Conservation (phyloP, 2,797 vertebrate species). For the Threskiornis aethiopicus region DNA sequence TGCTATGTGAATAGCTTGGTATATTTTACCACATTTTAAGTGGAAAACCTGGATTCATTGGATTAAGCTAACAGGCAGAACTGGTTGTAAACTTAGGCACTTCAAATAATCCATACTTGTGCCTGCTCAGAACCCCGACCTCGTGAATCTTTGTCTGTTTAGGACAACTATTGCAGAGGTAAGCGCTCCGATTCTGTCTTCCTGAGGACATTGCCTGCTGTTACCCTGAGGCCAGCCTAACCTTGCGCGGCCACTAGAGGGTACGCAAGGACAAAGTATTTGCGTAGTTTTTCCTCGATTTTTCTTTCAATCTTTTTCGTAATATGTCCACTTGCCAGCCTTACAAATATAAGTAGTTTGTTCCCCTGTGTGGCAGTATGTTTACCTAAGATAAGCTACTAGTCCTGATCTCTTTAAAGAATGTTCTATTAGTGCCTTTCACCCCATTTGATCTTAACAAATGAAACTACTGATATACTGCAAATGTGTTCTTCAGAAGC, state of each 20-base stretch:
- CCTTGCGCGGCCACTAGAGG: constrained; percentile 31
- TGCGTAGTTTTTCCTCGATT: not conserved
- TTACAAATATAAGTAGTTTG: not conserved
- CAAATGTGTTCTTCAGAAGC: not conserved
- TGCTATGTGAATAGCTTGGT: not conserved
- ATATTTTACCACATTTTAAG: not conserved
- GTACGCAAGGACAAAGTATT: constrained; percentile 1
- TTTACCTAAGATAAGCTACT: constrained; percentile 48
- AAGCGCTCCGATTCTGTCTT: not conserved
- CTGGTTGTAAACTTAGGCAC: not conserved
- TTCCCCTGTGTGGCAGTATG: not conserved
- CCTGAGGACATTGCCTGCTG: not conserved
- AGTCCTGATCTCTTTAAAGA: not conserved
- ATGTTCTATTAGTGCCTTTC: not conserved
- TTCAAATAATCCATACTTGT: not conserved
- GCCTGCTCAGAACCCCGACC: not conserved
- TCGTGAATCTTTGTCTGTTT: not conserved
- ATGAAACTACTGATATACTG: not conserved
- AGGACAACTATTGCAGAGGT: not conserved
- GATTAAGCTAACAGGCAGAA: not conserved
- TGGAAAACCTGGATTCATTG: not conserved
- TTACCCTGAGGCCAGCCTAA: not conserved
- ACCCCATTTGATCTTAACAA: constrained; percentile 28
- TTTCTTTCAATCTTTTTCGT: not conserved
- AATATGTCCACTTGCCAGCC: not conserved